These are phyloP conservation scores for Enhydra lutris DNA, from an alignment of 2,113 vertebrate species.

Conservation along the genomic window DNA sequence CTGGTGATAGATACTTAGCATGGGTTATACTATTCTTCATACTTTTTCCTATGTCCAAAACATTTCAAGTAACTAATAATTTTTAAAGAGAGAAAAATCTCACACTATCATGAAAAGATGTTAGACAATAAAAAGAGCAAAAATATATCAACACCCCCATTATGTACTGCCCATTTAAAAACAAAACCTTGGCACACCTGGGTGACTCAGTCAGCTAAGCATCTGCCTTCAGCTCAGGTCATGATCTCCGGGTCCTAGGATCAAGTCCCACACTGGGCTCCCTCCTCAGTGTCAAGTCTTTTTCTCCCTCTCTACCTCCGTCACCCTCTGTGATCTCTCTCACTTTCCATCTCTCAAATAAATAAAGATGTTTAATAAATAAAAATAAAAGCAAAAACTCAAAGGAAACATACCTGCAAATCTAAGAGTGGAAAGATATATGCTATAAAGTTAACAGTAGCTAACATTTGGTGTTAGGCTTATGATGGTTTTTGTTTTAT, in stretches of 20 bases:
- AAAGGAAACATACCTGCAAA: neutral
- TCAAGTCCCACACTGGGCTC: neutral
- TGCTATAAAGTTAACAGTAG: neutral
- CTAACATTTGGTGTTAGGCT: neutral
- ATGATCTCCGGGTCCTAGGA: neutral
- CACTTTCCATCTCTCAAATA: neutral
- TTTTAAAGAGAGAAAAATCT: slow-evolving; percentile 1
- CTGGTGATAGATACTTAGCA: neutral
- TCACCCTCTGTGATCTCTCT: neutral
- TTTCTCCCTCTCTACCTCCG: neutral
- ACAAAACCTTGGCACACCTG: rapidly evolving
- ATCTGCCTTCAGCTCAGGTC: neutral
- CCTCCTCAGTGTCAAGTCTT: neutral
- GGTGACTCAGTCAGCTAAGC: neutral
- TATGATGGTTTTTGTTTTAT: neutral
- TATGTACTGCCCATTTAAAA: neutral
- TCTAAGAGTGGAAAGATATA: neutral
- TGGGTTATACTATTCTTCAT: neutral
- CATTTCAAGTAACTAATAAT: neutral
- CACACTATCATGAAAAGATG: neutral
- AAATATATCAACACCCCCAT: neutral
- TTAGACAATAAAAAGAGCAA: neutral
- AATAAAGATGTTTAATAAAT: neutral
- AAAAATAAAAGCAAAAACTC: neutral
- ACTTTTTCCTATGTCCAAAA: neutral